Evolutionary conservation across 2,113 vertebrate species (phyloP), one percentile per base, ranked within the genome.

Genomic region (Channa maculata): DNA sequence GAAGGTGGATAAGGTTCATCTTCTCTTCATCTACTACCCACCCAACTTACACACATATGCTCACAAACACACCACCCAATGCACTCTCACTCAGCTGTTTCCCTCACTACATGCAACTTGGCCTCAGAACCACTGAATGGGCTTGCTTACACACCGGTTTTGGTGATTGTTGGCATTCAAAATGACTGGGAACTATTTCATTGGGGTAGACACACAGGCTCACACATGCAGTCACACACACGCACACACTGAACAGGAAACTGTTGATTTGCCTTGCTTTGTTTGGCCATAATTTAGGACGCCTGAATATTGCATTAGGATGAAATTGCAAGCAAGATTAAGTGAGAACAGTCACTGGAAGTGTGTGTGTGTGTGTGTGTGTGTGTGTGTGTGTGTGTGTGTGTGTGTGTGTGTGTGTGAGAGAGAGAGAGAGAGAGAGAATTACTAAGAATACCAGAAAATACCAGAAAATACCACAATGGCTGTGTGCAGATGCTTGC

Each of bases 1-100:
- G 80, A 89, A 90, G 82, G 87, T 85, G 90, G 86, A 92, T 87
- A 87, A 65, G 83, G 79, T 91, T 89, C 77, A 80, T 86, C 71
- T 75, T 85, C 78, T 83, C 70, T 58, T 85, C 66, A 72, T 80
- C 57, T 49, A 12, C 13, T 45, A 9, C 71, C 48, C 51, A 43
- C 62, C 33, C 33, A 7, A 9, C 60, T 41, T 67, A 44, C 52
- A 51, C 8, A 24, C 36, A 62, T 36, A 55, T 41, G 49, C 49
- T 52, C 33, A 36, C 57, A 55, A 58, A 55, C 61, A 50, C 39
- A 49, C 10, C 36, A 61, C 37, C 60, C 37, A 65, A 48, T 57
- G 64, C 46, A 11, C 54, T 50, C 65, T 63, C 24, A 24, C 59
- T 67, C 58, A 46, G 77, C 54, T 44, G 6, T 59, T 71, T 51